Evolutionary conservation across 2,113 vertebrate species (phyloP).

Genomic region (Oncorhynchus masou): DNA sequence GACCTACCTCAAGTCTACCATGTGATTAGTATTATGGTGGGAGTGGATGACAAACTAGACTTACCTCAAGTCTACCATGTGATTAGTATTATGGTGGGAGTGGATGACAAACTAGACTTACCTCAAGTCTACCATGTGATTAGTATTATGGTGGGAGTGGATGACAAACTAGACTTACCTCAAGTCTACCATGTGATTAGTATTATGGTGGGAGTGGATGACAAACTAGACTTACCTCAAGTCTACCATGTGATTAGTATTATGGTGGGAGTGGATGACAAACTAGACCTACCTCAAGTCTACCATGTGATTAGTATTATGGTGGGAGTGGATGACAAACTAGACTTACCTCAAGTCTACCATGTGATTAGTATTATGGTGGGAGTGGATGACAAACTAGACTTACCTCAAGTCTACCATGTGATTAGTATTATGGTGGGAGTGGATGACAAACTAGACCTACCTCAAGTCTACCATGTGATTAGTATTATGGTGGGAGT

Average conservation of each 20-base stretch:
- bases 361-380: too few relatives aligned
- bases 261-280: not conserved
- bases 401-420: too few relatives aligned
- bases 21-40: constrained; percentile 23
- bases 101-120: not conserved
- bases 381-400: too few relatives aligned
- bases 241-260: constrained; percentile 15
- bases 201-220: not conserved
- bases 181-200: too few relatives aligned
- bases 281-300: not conserved
- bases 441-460: too few relatives aligned
- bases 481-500: too few relatives aligned
- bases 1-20: too few relatives aligned
- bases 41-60: not conserved
- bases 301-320: not conserved
- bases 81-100: not conserved
- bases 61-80: not conserved
- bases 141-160: constrained; percentile 4
- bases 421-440: too few relatives aligned
- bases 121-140: constrained; percentile 6
- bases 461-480: too few relatives aligned
- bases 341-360: too few relatives aligned
- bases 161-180: not conserved
- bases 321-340: not conserved
- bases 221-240: not conserved